A percentile compares a stretch with the other conserved stretches of the same genome.
phyloP scores from a whole-genome alignment of 2,888 invertebrate species.

The Tetragnatha montana region DNA sequence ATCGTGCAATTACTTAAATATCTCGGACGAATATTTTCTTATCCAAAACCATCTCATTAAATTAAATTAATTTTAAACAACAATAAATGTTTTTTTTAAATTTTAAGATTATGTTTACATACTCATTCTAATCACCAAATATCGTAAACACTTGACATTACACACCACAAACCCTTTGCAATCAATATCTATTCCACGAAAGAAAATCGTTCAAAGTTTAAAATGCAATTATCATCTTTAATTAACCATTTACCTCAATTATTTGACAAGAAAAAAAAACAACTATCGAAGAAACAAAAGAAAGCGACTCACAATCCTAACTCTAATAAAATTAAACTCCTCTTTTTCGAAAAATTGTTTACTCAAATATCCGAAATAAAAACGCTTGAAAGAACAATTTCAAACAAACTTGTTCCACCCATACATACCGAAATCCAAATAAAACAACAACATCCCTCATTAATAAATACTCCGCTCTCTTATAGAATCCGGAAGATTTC shows the following conservation, averaged over 20 bases:
- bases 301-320: not conserved
- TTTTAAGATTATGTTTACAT: too few relatives aligned
- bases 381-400: not conserved
- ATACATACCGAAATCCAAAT: not conserved
- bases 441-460: not conserved
- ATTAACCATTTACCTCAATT: not conserved
- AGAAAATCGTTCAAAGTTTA: not conserved
- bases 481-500: constrained; percentile 31
- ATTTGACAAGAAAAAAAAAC: not conserved
- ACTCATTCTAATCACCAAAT: too few relatives aligned
- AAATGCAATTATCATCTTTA: not conserved
- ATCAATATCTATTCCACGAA: too few relatives aligned
- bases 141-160: too few relatives aligned
- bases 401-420: not conserved
- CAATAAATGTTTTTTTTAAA: too few relatives aligned
- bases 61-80: too few relatives aligned
- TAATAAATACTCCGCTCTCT: constrained; percentile 2
- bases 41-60: too few relatives aligned
- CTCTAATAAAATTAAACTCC: not conserved
- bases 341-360: not conserved
- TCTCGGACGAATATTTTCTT: too few relatives aligned
- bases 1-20: too few relatives aligned
- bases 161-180: too few relatives aligned
- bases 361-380: not conserved
- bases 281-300: not conserved